Base-by-base conservation (phyloP, 1,140 invertebrate genomes). In the Drosophila albomicans region DNA sequence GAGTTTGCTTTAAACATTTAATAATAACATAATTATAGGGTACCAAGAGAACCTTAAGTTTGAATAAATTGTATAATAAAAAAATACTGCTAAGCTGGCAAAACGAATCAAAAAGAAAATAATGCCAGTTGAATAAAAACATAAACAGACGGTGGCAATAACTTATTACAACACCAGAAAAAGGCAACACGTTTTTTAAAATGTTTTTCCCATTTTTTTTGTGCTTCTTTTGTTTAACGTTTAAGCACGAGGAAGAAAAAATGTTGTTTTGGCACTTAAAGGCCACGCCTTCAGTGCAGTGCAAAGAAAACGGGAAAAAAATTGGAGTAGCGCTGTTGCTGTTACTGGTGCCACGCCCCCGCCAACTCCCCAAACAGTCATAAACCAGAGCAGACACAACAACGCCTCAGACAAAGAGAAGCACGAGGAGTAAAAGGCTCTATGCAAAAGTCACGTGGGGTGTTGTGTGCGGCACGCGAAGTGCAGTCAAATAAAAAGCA, bases 381-480 rank as follows among this genome's bases (percentile, higher is more conserved):
- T n/a, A 56, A 76, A 71, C 66, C 61, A 68, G 63, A n/a, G 28
- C 65, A 68, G 65, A 68, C 65, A 68, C 56, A 68, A 59, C 65
- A 68, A 68, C 32, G 58, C 1, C 57, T 57, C 67, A 81, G 67
- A 81, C 70, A 76, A 45, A 54, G 38, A 52, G 38, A 16, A 20
- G 16, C n/a, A 56, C 25, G 51, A n/a, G 43, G 30, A 41, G 38
- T 38, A 57, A 52, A 58, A 52, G 15, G 28, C 11, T 48, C 13
- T 56, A 48, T 49, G 56, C 30, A 20, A 63, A 71, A 75, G 66
- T 75, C 80, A 82, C 75, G 80, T 82, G 79, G 69, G 75, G 79
- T 73, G 56, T 80, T 72, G 79, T 73, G 66, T 73, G 79, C 69
- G 58, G 69, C 80, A 82, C 80, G 79, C 80, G 79, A 82, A 81